Evolutionary conservation across 2,797 vertebrate genomes (phyloP), one percentile per base, ranked within the genome.

Genomic region (Tapera naevia): DNA sequence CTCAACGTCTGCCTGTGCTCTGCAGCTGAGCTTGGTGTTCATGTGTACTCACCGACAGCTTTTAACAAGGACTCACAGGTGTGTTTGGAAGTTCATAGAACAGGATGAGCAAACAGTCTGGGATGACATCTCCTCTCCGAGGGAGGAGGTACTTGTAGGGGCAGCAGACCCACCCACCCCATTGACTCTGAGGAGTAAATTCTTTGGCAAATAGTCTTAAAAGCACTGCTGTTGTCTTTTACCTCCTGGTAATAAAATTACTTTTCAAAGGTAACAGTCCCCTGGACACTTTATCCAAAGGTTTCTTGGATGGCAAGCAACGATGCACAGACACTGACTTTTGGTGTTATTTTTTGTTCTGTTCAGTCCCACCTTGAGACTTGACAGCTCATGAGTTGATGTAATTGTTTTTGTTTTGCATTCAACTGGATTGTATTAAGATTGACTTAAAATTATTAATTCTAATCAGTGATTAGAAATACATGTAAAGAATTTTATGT

Each of bases 381-480:
- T 86, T 61, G 93, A 95, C 71, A 80, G 95, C 86, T 91, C 79
- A 54, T 67, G 93, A 91, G 60, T 95, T 91, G 93, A 76, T 94
- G 86, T 88, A 60, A 90, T 93, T 96, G 94, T 92, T 81, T 79
- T 94, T 83, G 61, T 43, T 84, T 94, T 84, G 90, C 93, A 82
- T 97, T 96, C 91, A 95, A 95, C 95, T 96, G 96, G 94, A 97
- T 91, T 95, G 96, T 95, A 96, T 96, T 48, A 50, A 96, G 90
- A 95, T 83, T 80, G 90, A 95, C 83, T 97, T 96, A 91, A 95
- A 95, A 83, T 84, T 94, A 93, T 93, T 84, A 84, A 91, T 96
- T 97, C 97, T 97, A 97, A 96, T 96, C 96, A 95, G 92, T 90
- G 96, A 97, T 97, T 97, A 96, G 94, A 97, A 97, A 86, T n/a